These are phyloP conservation scores for Liposcelis brunnea DNA, from an alignment of 2,888 invertebrate species.

Conservation along the genomic window DNA sequence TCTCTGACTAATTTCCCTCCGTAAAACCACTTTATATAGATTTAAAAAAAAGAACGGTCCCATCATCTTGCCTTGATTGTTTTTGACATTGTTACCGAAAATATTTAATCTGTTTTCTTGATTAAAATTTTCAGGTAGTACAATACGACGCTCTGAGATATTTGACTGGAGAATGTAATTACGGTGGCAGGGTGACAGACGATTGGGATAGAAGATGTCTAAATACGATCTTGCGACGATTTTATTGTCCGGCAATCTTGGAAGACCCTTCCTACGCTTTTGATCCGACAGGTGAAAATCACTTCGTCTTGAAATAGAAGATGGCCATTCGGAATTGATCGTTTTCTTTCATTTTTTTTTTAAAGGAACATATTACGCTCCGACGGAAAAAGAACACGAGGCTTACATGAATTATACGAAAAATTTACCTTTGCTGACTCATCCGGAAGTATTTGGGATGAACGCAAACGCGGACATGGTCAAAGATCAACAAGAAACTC, in stretches of 20 bases:
- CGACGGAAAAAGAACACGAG: slow-evolving; percentile 51
- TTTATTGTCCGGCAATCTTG: slow-evolving; percentile 50
- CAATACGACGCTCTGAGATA: slow-evolving; percentile 77
- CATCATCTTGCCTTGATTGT: too few species aligned
- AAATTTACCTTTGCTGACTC: slow-evolving; percentile 55
- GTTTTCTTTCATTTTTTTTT: slow-evolving; percentile 16
- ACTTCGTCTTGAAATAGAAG: not conserved
- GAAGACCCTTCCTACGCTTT: slow-evolving; percentile 41
- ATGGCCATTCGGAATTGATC: slow-evolving; percentile 6
- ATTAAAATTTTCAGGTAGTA: slow-evolving; percentile 36
- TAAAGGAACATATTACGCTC: slow-evolving; percentile 50
- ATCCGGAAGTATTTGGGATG: slow-evolving; percentile 81
- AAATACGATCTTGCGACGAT: slow-evolving; percentile 61
- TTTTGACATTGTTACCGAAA: too few species aligned
- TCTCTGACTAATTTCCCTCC: too few species aligned
- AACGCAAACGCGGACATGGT: slow-evolving; percentile 85
- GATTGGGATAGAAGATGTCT: slow-evolving; percentile 85
- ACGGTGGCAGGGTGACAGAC: slow-evolving; percentile 89
- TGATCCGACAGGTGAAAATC: slow-evolving; percentile 38
- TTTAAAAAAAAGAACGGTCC: too few species aligned
- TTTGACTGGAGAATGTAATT: slow-evolving; percentile 89
- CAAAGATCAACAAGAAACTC: slow-evolving; percentile 77
- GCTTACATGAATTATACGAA: slow-evolving; percentile 48
- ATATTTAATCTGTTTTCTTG: too few species aligned
- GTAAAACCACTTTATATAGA: too few species aligned